Conservation (phyloP, 30 jellyfish, hydroid and myxozoan species). For the Turritopsis dohrnii region DNA sequence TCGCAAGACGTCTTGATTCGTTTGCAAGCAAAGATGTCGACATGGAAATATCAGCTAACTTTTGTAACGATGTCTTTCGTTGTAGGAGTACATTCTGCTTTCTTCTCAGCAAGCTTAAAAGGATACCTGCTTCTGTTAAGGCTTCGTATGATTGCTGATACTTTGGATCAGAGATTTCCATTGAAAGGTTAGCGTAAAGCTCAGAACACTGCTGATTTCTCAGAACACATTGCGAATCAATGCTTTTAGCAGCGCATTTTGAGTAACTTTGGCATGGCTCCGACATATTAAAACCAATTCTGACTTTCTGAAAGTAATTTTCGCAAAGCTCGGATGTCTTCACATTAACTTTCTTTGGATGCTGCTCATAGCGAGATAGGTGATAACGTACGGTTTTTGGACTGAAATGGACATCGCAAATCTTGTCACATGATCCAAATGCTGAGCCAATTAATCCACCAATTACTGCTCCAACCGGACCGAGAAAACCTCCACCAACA, state of each 20-base stretch:
- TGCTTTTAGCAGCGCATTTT: conserved; percentile 33
- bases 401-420: conserved; percentile 15
- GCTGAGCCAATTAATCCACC: conserved; percentile 56
- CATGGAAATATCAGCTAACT: not conserved
- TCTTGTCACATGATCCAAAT: conserved; percentile 50
- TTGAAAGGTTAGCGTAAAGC: conserved; percentile 19
- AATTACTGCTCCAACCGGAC: conserved; percentile 42
- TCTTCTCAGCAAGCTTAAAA: not conserved
- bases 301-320: not conserved
- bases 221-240: conserved; percentile 33
- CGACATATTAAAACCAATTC: conserved; percentile 34
- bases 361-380: conserved; percentile 14
- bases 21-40: not conserved
- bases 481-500: conserved; percentile 45
- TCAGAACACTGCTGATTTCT: conserved; percentile 29
- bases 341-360: conserved; percentile 30
- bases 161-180: not conserved
- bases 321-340: not conserved
- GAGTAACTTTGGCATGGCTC: conserved; percentile 36
- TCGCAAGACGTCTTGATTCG: not conserved
- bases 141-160: not conserved
- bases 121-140: not conserved
- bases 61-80: not conserved
- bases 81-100: not conserved
- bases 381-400: conserved; percentile 27